A percentile compares a stretch with the other conserved stretches of the same genome.
These are phyloP conservation scores for Deroplatys truncata DNA, from an alignment of 2,888 invertebrate species.

Conservation along the genomic window DNA sequence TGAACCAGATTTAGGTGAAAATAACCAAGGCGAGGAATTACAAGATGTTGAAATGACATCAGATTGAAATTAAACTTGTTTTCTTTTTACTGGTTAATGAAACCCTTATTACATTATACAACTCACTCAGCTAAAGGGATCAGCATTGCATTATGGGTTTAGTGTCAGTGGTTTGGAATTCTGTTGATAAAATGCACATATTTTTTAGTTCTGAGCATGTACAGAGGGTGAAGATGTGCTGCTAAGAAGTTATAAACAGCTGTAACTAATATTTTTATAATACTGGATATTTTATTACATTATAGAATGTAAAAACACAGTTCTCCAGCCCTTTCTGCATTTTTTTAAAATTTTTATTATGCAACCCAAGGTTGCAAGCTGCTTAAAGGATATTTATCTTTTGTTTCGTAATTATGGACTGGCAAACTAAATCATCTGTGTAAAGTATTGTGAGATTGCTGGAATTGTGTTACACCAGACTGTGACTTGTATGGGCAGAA, in stretches of 20 bases:
- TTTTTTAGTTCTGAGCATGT: background rate
- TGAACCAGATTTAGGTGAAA: conserved; percentile 26
- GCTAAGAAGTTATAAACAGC: too few relatives aligned
- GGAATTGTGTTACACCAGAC: too few relatives aligned
- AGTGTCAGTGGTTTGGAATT: too few relatives aligned
- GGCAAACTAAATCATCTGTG: too few relatives aligned
- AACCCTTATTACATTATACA: background rate
- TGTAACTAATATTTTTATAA: background rate
- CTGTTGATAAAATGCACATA: background rate
- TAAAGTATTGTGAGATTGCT: background rate
- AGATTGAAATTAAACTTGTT: background rate
- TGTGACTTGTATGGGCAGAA: too few relatives aligned
- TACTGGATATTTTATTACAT: background rate
- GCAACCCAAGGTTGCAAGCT: background rate
- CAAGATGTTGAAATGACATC: conserved; percentile 2
- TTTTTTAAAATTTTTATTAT: background rate
- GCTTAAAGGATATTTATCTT: background rate
- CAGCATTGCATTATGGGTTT: background rate
- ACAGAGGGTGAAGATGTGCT: too few relatives aligned
- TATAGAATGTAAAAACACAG: background rate
- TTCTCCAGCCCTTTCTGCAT: background rate
- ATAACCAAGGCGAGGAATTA: conserved; percentile 23
- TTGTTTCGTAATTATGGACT: background rate
- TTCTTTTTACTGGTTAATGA: too few relatives aligned
- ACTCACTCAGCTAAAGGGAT: background rate